phyloP scores from a whole-genome alignment of 92 coral and sea anemone genomes.

The Palythoa caribaeorum region DNA sequence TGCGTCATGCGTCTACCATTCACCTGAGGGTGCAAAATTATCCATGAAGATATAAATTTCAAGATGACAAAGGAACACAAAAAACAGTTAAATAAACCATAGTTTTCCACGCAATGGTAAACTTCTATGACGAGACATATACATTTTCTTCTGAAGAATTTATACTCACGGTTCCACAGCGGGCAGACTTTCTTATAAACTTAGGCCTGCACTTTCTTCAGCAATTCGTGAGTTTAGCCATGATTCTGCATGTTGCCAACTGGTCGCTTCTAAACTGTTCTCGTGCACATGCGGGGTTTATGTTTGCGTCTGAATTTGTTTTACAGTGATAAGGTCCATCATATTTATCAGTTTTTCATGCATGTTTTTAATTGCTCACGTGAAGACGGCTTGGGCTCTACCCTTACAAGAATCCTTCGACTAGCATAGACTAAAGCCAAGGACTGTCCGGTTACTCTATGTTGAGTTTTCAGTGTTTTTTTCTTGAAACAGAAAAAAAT shows the following conservation, averaged over 20 bases:
- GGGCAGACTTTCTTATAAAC: not conserved
- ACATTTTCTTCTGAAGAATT: no score
- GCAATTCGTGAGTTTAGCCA: no score
- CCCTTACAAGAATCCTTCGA: no score
- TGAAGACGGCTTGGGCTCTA: no score
- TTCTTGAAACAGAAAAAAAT: no score
- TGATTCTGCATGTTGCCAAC: not conserved
- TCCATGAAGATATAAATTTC: not conserved
- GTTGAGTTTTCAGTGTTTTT: no score
- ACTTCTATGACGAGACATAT: not conserved
- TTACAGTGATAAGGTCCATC: not conserved
- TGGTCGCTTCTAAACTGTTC: not conserved
- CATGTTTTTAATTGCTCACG: no score
- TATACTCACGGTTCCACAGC: not conserved
- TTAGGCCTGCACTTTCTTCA: not conserved
- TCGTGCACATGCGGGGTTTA: not conserved
- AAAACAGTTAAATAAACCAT: no score
- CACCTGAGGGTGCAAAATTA: not conserved
- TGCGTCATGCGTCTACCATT: not conserved
- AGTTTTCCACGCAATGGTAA: no score
- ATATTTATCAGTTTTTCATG: no score
- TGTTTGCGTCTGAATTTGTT: not conserved
- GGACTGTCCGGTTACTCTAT: no score
- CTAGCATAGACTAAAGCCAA: no score
- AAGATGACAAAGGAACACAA: not conserved